Base-by-base conservation (phyloP, 1,140 invertebrate genomes). In the Gryon sp. region DNA sequence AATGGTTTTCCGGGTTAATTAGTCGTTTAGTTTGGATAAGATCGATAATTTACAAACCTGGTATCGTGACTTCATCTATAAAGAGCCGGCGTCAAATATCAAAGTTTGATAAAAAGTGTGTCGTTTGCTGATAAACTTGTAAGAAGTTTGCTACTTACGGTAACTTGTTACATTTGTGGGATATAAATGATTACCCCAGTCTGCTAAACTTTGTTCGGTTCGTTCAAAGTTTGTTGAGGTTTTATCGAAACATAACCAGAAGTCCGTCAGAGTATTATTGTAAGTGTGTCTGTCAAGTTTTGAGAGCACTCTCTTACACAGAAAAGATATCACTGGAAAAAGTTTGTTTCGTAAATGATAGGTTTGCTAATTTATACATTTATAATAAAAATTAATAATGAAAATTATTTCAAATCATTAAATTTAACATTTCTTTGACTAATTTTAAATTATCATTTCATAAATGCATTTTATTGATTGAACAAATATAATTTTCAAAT, bases 201-300 rank as follows among this genome's bases (percentile, higher is more conserved):
- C 59, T 50, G 41, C 34, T 20, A 41, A 65, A 57, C 50, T 68
- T 43, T 53, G 24, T 66, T 53, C 48, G 20, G 36, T 34, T 65
- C 48, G 43, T 22, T 48, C 38, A 43, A 68, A 68, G 38, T 57
- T 68, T 57, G 63, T 55, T 32, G n/a, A 36, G 36, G 6, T 50
- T 59, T 69, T 48, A 59, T 59, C 52, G 59, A 69, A 66, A 66
- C 38, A 15, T n/a, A 50, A 16, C 7, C 19, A 2, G 43, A 52
- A 66, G 26, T 66, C 48, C 20, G 63, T 55, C 63, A 38, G 40
- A 14, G 32, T 46, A 48, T 55, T 45, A 46, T 38, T 66, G 8
- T 38, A 48, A 66, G 40, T 66, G 36, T 38, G 63, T 66, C 50
- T 66, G 26, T 55, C 36, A 63, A 63, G 45, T 52, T 55, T 55